A percentile compares a stretch with the other conserved stretches of the same genome.
Conservation (phyloP, 2,797 vertebrate genomes). For the Myotis vivesi region DNA sequence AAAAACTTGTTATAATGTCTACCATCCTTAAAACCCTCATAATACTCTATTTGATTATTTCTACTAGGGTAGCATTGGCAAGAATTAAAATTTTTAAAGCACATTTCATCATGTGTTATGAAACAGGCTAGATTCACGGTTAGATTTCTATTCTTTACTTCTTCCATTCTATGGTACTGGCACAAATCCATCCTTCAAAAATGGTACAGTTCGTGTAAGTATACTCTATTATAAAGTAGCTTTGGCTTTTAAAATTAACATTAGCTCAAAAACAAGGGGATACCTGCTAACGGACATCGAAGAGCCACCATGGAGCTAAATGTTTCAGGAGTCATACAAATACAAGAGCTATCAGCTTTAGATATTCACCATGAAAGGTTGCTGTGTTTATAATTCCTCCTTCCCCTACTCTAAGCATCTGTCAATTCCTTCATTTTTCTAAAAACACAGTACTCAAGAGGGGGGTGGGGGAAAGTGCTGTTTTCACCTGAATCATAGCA, state of each 20-base stretch:
- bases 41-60: constrained; percentile 49
- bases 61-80: background rate
- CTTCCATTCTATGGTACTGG: background rate
- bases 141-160: constrained; percentile 2
- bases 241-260: constrained; percentile 39
- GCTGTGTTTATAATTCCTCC: background rate
- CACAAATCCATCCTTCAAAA: constrained; percentile 25
- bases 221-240: background rate
- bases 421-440: constrained; percentile 15
- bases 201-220: background rate
- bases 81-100: constrained; percentile 32
- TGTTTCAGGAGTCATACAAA: background rate
- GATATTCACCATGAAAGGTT: background rate
- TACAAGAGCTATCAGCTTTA: background rate
- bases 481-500: constrained; percentile 64
- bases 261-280: background rate
- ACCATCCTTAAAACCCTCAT: constrained; percentile 24
- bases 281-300: background rate
- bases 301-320: background rate
- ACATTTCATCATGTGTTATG: constrained; percentile 21
- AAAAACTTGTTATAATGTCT: background rate
- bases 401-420: background rate
- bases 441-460: constrained; percentile 28
- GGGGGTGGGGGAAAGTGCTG: background rate
- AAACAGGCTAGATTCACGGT: constrained; percentile 9